Base-by-base conservation (phyloP, 2,797 vertebrate genomes). In the Synanceia verrucosa region DNA sequence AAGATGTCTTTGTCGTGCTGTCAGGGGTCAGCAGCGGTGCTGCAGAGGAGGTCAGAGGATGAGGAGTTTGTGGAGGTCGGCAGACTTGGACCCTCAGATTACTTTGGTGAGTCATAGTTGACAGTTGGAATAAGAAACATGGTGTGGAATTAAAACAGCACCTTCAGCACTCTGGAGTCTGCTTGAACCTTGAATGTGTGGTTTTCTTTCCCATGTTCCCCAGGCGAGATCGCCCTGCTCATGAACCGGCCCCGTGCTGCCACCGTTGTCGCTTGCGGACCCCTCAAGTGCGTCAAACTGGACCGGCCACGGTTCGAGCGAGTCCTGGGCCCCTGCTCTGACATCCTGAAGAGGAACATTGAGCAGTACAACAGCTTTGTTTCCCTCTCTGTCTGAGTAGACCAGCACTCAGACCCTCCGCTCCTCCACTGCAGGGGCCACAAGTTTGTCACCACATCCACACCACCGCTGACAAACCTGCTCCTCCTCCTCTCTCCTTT, bases 291-390 rank as follows among this genome's bases (percentile, higher is more conserved):
- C 0, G 96, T 97, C 4, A 97, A 97, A 92, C 93, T 97, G 41
- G 96, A 97, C 90, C 94, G 96, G 51, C 96, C 96, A 13, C 93
- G 96, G 3, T 97, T 97, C 14, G 96, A 97, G 66, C 93, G 96
- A 0, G 96, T 97, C 24, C 94, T 97, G 37, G 96, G 96, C 0
- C 96, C 96, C 0, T 97, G 96, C 90, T 97, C 96, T 0, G 96
- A 97, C 76, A 97, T 97, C 81, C 94, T 97, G 82, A 97, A 97
- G 78, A 87, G 96, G 46, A 97, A 97, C 95, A 97, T 97, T 86
- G 95, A 97, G 92, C 96, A 96, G 94, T 97, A 97, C 94, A 97
- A 97, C 94, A 97, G 96, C 93, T 97, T 97, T 19, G 96, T 97
- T 74, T 97, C 96, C 0, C 93, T 97, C 83, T 97, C 96, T 51